These are phyloP conservation scores for Dolichoris vasculosae DNA, from an alignment of 1,140 invertebrate genomes.

Conservation along the genomic window DNA sequence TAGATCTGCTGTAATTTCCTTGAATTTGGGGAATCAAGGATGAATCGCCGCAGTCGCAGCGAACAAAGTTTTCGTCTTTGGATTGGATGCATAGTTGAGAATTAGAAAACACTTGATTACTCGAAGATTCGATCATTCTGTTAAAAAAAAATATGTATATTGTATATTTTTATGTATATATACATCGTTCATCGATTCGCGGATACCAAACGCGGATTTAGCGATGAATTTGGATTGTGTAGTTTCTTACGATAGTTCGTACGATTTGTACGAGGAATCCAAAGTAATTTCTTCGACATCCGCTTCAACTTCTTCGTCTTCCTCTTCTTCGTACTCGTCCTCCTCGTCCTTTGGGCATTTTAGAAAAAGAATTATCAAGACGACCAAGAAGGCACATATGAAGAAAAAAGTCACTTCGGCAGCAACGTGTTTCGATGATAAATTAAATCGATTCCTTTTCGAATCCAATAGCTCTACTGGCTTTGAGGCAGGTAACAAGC, in stretches of 20 bases:
- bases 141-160: too few species aligned
- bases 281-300: not conserved
- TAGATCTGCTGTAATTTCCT: not conserved
- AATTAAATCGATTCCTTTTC: not conserved
- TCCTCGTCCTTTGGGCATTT: not conserved
- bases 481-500: not conserved
- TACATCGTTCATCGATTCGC: not conserved
- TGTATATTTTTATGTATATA: too few species aligned
- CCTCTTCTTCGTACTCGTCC: not conserved
- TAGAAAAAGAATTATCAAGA: not conserved
- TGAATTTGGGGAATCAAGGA: not conserved
- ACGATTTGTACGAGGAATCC: not conserved
- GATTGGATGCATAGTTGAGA: not conserved
- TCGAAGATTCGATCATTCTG: not conserved
- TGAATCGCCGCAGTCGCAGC: not conserved
- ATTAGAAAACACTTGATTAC: not conserved
- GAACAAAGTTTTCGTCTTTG: not conserved
- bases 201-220: not conserved
- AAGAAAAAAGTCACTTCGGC: not conserved
- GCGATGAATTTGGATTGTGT: not conserved
- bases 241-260: not conserved
- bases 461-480: not conserved
- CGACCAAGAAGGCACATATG: not conserved
- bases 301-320: not conserved
- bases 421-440: not conserved